Conservation (phyloP, 2,888 invertebrate species). For the Allolobophora icterica region DNA sequence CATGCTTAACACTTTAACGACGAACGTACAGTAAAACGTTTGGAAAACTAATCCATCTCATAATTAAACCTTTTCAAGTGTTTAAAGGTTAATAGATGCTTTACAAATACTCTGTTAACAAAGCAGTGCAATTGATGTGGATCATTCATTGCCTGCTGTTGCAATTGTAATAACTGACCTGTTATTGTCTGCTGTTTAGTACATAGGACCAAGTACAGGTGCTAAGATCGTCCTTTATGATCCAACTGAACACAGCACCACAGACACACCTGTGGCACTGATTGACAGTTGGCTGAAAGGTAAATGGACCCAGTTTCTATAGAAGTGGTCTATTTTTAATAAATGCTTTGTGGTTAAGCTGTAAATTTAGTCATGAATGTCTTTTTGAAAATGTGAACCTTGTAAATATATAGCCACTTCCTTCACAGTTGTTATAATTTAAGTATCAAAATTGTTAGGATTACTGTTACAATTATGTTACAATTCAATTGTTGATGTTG, state of each 20-base stretch:
- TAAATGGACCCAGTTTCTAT: slow-evolving; percentile 18
- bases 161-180: neutral
- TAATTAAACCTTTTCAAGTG: too few relatives aligned
- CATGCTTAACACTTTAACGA: too few relatives aligned
- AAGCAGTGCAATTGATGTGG: neutral
- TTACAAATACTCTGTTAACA: too few relatives aligned
- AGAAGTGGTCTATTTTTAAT: neutral
- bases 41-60: too few relatives aligned
- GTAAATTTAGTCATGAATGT: neutral
- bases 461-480: too few relatives aligned
- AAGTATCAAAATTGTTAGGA: too few relatives aligned
- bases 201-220: slow-evolving; percentile 57
- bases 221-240: slow-evolving; percentile 59
- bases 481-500: too few relatives aligned
- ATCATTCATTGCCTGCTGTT: neutral
- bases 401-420: neutral
- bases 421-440: neutral
- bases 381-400: neutral
- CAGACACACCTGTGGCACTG: neutral
- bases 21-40: too few relatives aligned
- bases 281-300: slow-evolving; percentile 20
- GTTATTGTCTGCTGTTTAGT: slow-evolving; percentile 51
- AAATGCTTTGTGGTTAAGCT: neutral
- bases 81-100: neutral
- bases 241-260: slow-evolving; percentile 52